Evolutionary conservation across 2,888 invertebrate species (phyloP), one percentile per base, ranked within the genome.

Genomic region (Caradrina kadenii): DNA sequence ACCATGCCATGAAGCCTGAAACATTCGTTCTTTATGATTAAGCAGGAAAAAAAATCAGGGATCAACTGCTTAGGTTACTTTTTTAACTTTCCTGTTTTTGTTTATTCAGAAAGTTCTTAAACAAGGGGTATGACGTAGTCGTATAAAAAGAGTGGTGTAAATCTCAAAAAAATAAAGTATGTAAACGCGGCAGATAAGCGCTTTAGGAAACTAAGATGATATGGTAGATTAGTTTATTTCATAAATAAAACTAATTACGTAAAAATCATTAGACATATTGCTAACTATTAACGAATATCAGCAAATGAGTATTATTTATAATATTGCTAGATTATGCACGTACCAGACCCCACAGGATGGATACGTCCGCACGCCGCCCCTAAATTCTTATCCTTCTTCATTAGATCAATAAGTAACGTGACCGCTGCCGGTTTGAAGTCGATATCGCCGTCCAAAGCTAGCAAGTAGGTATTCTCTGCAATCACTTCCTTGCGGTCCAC

Each of bases 1-100:
- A 99, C 99, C 99, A 99, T 69, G 99, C 99, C 99, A 99, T 99
- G 0, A 99, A 95, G 0, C 98, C 98, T 70, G 93, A 99, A 99
- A 92, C 99, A 99, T 5, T 99, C 99, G 98, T 89, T 98, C 8
- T 98, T 90, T 99, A 99, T 26, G 22, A 99, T 97, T 3, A 99
- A 99, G 90, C 98, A 98, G 15, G 98, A 98, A 81, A 98, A 1
- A 17, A 48, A 15, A 56, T 21, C 21, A 42, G 19, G 22, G 19
- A 42, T 4, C 13, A 15, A 3, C 42, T 42, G 15, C 13, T 13
- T 42, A 42, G 42, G 11, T 42, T 15, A 8, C 8, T 35, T 35
- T 35, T 35, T 35, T 8, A 35, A 35, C 35, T 35, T 35, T 35
- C 35, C 35, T 35, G 35, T 35, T 35, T 35, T 35, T 8, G 1